Percentiles rank a stretch among this genome's conserved stretches.
phyloP scores from a whole-genome alignment of 2,797 vertebrate genomes.

The Mormyrus proboscirostris region DNA sequence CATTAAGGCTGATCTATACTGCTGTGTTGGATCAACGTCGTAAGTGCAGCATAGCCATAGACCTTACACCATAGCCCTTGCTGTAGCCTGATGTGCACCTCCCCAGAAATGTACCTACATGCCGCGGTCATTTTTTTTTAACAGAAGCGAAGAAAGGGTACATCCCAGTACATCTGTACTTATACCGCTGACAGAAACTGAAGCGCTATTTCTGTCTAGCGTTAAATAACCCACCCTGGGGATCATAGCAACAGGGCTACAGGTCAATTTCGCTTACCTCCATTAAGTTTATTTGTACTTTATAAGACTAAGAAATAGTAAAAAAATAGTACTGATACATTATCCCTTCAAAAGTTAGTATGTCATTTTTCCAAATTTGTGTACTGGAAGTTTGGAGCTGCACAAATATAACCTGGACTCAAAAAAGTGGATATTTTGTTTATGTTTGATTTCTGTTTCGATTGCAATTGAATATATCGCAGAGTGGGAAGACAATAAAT shows the following conservation, averaged over 20 bases:
- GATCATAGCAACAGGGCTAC: not conserved
- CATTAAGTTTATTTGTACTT: not conserved
- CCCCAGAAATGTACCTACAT: not conserved
- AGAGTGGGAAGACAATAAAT: not conserved
- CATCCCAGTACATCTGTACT: not conserved
- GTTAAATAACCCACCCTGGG: not conserved
- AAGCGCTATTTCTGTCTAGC: not conserved
- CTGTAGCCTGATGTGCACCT: not conserved
- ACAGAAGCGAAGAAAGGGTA: not conserved
- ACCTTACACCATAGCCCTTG: not conserved
- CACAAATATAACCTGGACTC: not conserved
- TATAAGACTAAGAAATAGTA: not conserved
- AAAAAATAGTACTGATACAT: not conserved
- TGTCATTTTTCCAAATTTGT: not conserved
- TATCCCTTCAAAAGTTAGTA: too few species aligned
- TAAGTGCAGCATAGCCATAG: not conserved
- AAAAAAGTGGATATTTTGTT: not conserved
- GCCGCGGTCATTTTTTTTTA: not conserved
- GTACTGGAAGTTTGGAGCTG: not conserved
- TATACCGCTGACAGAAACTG: not conserved
- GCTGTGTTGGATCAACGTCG: not conserved
- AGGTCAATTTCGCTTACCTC: not conserved
- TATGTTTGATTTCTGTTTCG: not conserved
- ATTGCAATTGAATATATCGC: not conserved
- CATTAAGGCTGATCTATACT: not conserved